Base-by-base conservation (phyloP, 1,140 invertebrate genomes). In the Calliphora vicina region DNA sequence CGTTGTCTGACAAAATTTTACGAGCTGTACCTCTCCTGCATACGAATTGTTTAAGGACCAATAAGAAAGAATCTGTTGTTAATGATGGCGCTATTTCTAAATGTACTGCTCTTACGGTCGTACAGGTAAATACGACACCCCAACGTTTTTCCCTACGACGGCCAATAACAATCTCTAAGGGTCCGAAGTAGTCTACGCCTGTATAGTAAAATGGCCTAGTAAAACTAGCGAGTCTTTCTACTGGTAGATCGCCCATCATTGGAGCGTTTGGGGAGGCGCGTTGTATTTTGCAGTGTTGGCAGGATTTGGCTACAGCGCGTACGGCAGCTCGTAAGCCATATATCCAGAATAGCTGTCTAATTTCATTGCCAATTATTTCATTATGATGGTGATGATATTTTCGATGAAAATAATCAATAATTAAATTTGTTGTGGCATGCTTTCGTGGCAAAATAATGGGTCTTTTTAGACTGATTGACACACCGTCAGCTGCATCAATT, bases 111-210 rank as follows among this genome's bases (percentile, higher is more conserved):
- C 87, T 50, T 9, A 86, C 86, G 0, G 87, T 86, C 1, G 88
- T 81, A 78, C 89, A 91, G 0, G 90, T 91, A 82, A 91, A 91
- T 4, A 91, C 20, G 3, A 86, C 87, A 9, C 86, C 86, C 81
- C 89, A 91, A 6, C 87, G 83, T 82, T 91, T 91, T 43, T 87
- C 84, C 1, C 82, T 83, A 0, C 86, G 71, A 42, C 87, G 72
- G 8, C 86, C 87, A 23, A 85, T 82, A 8, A 83, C 86, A 17
- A 87, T 78, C 25, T 35, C n/a, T 61, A 82, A 17, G 13, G 72
- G 82, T 8, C 82, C 82, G 26, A 82, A 82, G 26, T 45, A 76
- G 23, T 81, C 82, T 29, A 83, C 27, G 3, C 82, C 82, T 23
- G 50, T 57, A 42, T 80, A 83, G 15, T 76, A 85, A 50, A 89